Evolutionary conservation across 2,113 vertebrate genomes (phyloP).

Genomic region (Grus americana): DNA sequence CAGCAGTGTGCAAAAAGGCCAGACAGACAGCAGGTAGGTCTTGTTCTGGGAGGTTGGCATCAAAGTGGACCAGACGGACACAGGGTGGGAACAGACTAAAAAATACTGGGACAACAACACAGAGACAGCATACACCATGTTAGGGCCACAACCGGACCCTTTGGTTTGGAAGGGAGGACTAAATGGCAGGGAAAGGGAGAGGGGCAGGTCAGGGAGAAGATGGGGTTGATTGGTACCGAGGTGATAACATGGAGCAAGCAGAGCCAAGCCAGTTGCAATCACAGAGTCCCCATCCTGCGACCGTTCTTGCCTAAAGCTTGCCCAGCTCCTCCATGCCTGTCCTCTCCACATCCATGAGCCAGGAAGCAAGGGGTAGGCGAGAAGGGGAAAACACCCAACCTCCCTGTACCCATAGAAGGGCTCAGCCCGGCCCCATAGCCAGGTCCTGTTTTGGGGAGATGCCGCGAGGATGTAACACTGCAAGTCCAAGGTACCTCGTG

Average conservation of each 20-base stretch:
- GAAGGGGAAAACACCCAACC: not conserved
- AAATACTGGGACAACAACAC: conserved; percentile 67
- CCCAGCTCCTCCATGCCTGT: not conserved
- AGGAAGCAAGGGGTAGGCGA: not conserved
- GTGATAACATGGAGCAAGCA: not conserved
- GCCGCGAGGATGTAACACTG: rapidly evolving
- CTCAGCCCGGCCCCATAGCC: not conserved
- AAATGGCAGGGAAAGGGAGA: not conserved
- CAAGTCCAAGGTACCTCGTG: not conserved
- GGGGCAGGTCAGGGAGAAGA: not conserved
- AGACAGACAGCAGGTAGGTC: conserved; percentile 59
- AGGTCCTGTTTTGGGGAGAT: not conserved
- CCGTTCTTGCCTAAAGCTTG: not conserved
- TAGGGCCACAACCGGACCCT: not conserved
- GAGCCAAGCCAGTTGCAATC: conserved; percentile 25
- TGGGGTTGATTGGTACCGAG: not conserved
- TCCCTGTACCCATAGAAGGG: not conserved
- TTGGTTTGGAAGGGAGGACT: not conserved
- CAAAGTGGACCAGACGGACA: conserved; percentile 58
- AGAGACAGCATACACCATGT: conserved; percentile 45
- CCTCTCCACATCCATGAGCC: not conserved
- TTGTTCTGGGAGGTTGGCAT: conserved; percentile 46
- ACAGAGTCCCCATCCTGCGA: not conserved
- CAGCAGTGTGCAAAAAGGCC: conserved; percentile 52
- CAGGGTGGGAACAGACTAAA: conserved; percentile 58